phyloP scores from a whole-genome alignment of 2,113 vertebrate species.

The Indicator maculatus region DNA sequence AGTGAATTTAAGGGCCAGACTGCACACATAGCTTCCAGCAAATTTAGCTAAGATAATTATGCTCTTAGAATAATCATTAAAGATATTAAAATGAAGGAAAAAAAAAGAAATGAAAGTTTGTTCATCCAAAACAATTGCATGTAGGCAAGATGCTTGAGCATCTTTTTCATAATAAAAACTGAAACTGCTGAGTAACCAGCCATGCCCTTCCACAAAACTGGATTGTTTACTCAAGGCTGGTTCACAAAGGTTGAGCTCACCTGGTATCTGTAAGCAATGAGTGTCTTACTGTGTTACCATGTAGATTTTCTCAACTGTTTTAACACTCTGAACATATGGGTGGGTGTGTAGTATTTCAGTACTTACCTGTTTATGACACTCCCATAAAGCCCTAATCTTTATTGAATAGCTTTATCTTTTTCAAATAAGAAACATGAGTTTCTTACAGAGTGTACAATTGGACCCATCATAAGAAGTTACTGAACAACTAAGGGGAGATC shows the following conservation, averaged over 20 bases:
- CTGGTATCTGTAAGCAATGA: background rate
- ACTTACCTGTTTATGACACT: background rate
- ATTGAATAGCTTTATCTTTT: slow-evolving; percentile 52
- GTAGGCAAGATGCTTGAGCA: background rate
- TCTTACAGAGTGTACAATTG: background rate
- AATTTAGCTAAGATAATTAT: background rate
- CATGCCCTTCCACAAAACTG: background rate
- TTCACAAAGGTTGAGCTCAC: background rate
- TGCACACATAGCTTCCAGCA: background rate
- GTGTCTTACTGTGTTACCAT: background rate
- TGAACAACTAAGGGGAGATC: slow-evolving; percentile 39
- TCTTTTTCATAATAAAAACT: background rate
- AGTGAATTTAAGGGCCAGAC: background rate
- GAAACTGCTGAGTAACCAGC: background rate
- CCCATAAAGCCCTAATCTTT: background rate
- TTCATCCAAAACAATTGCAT: background rate
- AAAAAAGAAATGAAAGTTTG: background rate
- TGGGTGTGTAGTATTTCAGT: background rate
- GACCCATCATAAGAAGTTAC: background rate
- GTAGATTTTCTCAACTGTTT: slow-evolving; percentile 3
- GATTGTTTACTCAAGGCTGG: background rate
- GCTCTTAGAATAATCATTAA: background rate
- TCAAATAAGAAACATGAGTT: slow-evolving; percentile 40
- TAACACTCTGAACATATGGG: background rate
- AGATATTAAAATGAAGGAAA: background rate